Base-by-base conservation (phyloP, 1,140 invertebrate species). In the Tetraneura akinire region DNA sequence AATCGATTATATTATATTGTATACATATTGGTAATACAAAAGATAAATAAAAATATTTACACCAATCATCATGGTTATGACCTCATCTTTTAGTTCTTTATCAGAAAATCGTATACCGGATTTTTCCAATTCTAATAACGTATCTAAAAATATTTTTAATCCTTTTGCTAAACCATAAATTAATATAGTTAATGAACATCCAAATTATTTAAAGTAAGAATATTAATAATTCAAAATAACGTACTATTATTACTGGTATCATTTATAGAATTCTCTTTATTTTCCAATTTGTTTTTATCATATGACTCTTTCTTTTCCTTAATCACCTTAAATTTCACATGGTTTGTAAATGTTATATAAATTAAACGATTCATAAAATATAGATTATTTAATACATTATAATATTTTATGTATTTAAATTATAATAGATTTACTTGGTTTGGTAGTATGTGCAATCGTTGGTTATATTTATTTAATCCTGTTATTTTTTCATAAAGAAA, bases 61-160 rank as follows among this genome's bases (percentile, higher is more conserved):
- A 1, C n/a, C 73, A 8, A 32, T 37, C 51, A 76, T 57, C 82
- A 90, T 89, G 1, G 89, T 90, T 45, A 88, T 87, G 0, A 89
- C 87, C 85, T 89, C 87, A 83, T 89, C 87, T 66, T 85, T 83
- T 53, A 92, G 89, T 81, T 91, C 90, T 57, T 86, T 83, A 82
- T 90, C 86, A 3, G 87, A 87, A 53, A 91, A 85, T 11, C 82
- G 82, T 14, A 84, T 83, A 42, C 84, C 86, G 49, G 84, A 83
- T 18, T 86, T 83, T 14, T 85, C 85, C 53, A 87, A 85, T 83
- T 88, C 86, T 4, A 92, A 83, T 26, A 92, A 83, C 64, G 90
- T 85, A 85, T 92, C 91, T 49, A 92, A 83, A 83, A 92, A 91
- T 8, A 23, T 21, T 70, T 70, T 70, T 21, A 23, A 45, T 11